Base-by-base conservation (phyloP, 2,797 vertebrate genomes). In the Anabas testudineus region DNA sequence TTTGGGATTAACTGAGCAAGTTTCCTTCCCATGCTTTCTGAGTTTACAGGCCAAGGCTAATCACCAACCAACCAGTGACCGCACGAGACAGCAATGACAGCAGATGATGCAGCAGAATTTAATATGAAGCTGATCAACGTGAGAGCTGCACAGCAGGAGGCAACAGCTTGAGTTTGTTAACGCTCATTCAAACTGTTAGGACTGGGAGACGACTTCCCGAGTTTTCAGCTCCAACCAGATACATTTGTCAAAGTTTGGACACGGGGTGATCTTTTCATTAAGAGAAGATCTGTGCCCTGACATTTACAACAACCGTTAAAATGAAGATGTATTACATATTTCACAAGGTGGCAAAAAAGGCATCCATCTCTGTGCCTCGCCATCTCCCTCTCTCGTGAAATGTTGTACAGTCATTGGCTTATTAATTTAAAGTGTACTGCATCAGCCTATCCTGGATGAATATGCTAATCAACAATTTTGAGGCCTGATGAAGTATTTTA, bases 301-400 rank as follows among this genome's bases (percentile, higher is more conserved):
- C 90, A 92, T 93, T 91, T 92, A 86, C 84, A 86, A 85, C 84
- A 83, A 74, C 88, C 28, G 83, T 86, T 89, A 90, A 93, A 94
- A 93, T 94, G 90, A 94, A 94, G 92, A 94, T 91, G 83, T 90
- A 93, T 92, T 90, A 85, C 90, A 90, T 84, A 90, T 92, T 92
- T 92, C 90, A 88, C 88, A 82, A 88, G 90, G 80, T 90, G 87
- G 81, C 69, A 79, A 83, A 87, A 74, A 83, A 87, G 81, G 84
- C 82, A 93, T 91, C 88, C 73, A 90, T 93, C 91, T 85, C 78
- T 58, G 58, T 21, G 59, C 63, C 71, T 65, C 55, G 1, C 61
- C 55, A 18, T 67, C 74, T 57, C 74, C 51, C 64, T 46, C 54
- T 21, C 85, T 87, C 70, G 24, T 85, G 81, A 90, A 91, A 86